These are phyloP conservation scores for Bradynema listronoti DNA, from an alignment of 1,140 invertebrate species.

Conservation along the genomic window DNA sequence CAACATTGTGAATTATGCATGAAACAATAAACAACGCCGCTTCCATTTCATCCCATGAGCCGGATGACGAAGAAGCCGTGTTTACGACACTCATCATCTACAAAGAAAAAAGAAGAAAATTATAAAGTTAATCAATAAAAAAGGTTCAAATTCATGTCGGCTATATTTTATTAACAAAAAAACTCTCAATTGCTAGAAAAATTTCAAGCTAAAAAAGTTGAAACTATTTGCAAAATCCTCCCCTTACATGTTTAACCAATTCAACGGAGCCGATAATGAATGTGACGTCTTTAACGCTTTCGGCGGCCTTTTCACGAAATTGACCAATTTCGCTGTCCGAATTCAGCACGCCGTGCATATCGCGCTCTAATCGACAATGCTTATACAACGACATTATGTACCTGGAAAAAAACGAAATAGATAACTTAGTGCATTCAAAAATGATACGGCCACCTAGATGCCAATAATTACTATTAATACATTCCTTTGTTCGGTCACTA, in stretches of 20 bases:
- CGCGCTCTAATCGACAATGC: slow-evolving; percentile 82
- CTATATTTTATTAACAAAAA: too few species aligned
- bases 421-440: too few species aligned
- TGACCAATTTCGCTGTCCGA: slow-evolving; percentile 78
- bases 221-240: too few species aligned
- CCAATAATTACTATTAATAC: background rate
- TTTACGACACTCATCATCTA: too few species aligned
- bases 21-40: slow-evolving; percentile 92
- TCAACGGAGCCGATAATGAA: slow-evolving; percentile 86
- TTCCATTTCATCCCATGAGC: slow-evolving; percentile 83
- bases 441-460: too few species aligned
- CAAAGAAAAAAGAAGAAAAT: too few species aligned
- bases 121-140: too few species aligned
- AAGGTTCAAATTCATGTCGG: too few species aligned
- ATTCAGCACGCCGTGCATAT: slow-evolving; percentile 79
- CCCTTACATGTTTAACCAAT: slow-evolving; percentile 84
- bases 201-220: too few species aligned
- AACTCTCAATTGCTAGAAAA: too few species aligned
- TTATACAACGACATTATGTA: slow-evolving; percentile 63
- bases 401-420: slow-evolving; percentile 62
- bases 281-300: slow-evolving; percentile 91
- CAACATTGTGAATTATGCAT: slow-evolving; percentile 84
- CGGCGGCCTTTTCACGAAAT: slow-evolving; percentile 79
- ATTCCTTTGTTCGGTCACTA: background rate
- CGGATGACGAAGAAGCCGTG: slow-evolving; percentile 52